Evolutionary conservation across 2,888 invertebrate genomes (phyloP), one percentile per base, ranked within the genome.

Genomic region (Orchestes rusci): DNA sequence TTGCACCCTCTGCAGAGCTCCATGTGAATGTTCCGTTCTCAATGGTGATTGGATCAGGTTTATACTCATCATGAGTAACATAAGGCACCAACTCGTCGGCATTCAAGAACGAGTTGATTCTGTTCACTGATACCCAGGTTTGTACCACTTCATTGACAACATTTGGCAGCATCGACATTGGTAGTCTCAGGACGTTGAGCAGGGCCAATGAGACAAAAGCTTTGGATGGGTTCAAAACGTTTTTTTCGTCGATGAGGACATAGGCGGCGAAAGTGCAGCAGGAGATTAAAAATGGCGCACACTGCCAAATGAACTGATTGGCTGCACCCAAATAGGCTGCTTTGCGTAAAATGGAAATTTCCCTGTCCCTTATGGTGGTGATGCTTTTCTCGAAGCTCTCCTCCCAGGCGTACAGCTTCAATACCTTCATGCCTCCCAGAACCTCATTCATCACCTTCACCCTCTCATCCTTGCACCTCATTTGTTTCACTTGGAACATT

Each of bases 61-160:
- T 38, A 16, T 12, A 27, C 27, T 38, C 38, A 7, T 89, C 84
- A 59, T 88, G 88, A 48, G 78, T 75, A 1, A 91, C 83, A 54
- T 50, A 50, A 80, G 81, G 51, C 75, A 92, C 85, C 53, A 95
- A 70, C 71, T 95, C 94, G 62, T 92, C 91, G 54, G 80, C 77
- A 64, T 88, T 91, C 79, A 96, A 80, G 69, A 92, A 96, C 64
- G 84, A 84, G 66, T 92, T 89, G 56, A 96, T 80, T 66, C 95
- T 79, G 61, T 83, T 82, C 10, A 52, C 40, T 4, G 47, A 46
- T 1, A 52, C 47, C 39, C 82, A 47, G 19, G 53, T 47, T 46
- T 58, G 56, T 12, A 57, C 54, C 16, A 53, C 32, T 17, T 52
- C 39, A 7, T 51, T 50, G 36, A 67, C 59, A 41, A 62, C 57